Evolutionary conservation across 2,113 vertebrate species (phyloP).

Genomic region (Urocynchramus pylzowi): DNA sequence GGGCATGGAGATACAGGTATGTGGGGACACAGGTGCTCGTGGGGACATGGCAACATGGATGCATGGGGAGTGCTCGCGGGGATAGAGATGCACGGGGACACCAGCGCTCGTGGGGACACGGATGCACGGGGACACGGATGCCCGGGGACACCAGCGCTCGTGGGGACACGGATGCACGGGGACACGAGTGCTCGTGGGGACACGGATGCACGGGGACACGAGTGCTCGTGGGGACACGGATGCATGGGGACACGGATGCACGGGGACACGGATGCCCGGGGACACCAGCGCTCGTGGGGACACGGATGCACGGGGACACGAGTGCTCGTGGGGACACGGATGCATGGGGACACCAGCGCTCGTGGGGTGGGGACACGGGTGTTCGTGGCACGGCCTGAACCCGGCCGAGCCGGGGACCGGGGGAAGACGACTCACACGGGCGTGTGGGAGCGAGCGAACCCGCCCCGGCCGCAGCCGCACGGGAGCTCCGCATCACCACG

Average conservation of each 20-base stretch:
- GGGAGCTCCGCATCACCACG: not conserved
- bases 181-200: not conserved
- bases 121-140: not conserved
- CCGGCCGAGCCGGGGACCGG: not conserved
- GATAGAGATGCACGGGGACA: not conserved
- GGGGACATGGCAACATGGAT: not conserved
- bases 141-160: not conserved
- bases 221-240: not conserved
- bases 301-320: accelerated
- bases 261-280: not conserved
- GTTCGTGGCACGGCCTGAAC: not conserved
- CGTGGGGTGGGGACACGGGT: not conserved
- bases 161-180: not conserved
- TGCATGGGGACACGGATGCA: too few species aligned
- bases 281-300: not conserved
- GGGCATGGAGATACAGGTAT: not conserved
- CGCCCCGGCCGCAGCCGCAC: not conserved
- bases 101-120: not conserved
- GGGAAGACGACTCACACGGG: not conserved
- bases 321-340: not conserved
- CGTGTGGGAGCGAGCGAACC: not conserved
- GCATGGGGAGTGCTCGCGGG: not conserved
- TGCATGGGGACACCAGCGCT: too few species aligned
- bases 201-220: accelerated
- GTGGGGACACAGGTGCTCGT: not conserved